A percentile compares a stretch with the other conserved stretches of the same genome.
Conservation (phyloP, 2,797 vertebrate genomes). For the Salmo trutta region DNA sequence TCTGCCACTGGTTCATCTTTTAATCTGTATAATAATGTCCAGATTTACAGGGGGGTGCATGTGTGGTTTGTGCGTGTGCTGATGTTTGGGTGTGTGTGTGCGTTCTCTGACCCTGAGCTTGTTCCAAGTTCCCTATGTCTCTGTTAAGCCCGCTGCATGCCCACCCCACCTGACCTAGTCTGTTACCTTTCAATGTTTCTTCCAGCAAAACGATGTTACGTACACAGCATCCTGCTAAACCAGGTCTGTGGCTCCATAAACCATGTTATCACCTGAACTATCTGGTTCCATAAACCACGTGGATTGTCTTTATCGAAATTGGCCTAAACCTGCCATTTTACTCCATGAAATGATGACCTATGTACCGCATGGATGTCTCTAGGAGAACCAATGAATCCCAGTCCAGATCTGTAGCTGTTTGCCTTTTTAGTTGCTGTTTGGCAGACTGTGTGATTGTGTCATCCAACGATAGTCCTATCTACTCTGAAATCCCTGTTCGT, state of each 20-base stretch:
- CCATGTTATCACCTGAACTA: background rate
- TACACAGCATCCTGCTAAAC: background rate
- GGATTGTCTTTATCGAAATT: conserved; percentile 5
- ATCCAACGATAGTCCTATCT: background rate
- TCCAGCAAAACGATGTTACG: background rate
- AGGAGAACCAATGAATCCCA: conserved; percentile 46
- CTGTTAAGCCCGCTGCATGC: background rate
- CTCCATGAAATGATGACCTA: conserved; percentile 43
- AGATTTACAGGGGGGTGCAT: background rate
- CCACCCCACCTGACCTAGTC: background rate
- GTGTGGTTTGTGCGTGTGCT: background rate
- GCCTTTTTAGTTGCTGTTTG: background rate
- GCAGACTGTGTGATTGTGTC: too few species aligned
- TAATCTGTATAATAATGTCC: background rate
- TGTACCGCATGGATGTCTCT: conserved; percentile 52
- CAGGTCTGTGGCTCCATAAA: background rate
- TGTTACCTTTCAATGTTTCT: background rate
- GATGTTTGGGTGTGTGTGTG: background rate
- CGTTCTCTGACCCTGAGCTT: background rate
- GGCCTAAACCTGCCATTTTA: conserved; percentile 38
- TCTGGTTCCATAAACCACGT: background rate
- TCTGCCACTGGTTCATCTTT: too few species aligned
- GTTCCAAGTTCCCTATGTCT: background rate
- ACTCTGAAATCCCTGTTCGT: conserved; percentile 33
- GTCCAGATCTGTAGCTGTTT: conserved; percentile 23